Base-by-base conservation (phyloP, 2,797 vertebrate genomes). In the Takifugu ocellatus region DNA sequence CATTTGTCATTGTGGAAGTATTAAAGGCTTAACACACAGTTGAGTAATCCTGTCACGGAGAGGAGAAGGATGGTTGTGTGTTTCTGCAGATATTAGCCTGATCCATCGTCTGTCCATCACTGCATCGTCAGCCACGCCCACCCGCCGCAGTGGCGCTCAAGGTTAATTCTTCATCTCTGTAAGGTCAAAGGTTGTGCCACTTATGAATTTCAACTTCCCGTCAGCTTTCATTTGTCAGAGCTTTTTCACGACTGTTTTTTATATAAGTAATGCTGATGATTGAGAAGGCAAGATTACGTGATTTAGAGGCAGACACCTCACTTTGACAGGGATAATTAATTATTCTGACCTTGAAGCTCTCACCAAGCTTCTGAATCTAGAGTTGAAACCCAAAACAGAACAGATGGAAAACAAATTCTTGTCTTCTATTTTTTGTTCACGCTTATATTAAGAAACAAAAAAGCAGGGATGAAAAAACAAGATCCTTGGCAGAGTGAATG, bases 21-120 rank as follows among this genome's bases (percentile, higher is more conserved):
- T 81, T 78, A 79, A 67, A 43, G 61, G 78, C 66, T 70, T 78
- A 64, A 54, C 66, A 69, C 39, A 53, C 51, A 72, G 66, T 15
- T 56, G 77, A 75, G 59, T 87, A 82, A 89, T 85, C 78, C 77
- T 9, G 61, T 75, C 78, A 82, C 57, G 5, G 49, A 64, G 54
- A 77, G 71, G 71, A 68, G 76, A 82, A 57, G 51, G 55, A 75
- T 77, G 67, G 58, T 21, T 70, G 70, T 66, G 72, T 77, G 31
- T 79, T 85, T 79, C 51, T 72, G 50, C 14, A 50, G 75, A 74
- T 80, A 77, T 84, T 83, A 81, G 67, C 64, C 60, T 77, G 69
- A 86, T 79, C 78, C 73, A 74, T 81, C 74, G 63, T 72, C 59
- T 65, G 3, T 72, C 59, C 66, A 75, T 81, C 72, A 79, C 51